Evolutionary conservation across 2,113 vertebrate genomes (phyloP).

Genomic region (Acrocephalus kingi): DNA sequence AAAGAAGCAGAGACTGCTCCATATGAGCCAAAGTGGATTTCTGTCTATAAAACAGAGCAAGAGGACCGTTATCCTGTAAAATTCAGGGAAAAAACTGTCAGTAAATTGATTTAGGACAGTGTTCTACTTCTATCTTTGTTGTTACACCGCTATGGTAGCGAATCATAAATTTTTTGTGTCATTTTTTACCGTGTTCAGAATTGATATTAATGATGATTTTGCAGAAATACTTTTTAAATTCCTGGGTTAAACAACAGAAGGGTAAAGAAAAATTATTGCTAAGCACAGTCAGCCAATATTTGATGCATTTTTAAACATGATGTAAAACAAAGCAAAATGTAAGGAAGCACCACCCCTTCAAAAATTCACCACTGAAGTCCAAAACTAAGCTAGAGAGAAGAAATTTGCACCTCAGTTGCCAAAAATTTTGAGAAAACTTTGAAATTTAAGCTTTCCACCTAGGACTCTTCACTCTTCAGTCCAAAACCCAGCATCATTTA

Average conservation of each 20-base stretch:
- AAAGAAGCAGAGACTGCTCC: neutral
- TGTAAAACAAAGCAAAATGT: neutral
- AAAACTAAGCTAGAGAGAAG: neutral
- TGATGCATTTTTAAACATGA: neutral
- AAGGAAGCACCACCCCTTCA: neutral
- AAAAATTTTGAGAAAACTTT: neutral
- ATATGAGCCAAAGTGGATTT: neutral
- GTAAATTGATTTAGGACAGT: neutral
- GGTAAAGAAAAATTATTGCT: neutral
- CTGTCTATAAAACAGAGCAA: neutral
- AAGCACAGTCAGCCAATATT: neutral
- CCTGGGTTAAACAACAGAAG: neutral
- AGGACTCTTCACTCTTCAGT: neutral
- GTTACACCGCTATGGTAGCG: accelerated
- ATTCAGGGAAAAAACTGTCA: neutral
- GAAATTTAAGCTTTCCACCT: neutral
- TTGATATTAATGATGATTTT: neutral
- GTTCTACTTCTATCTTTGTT: neutral
- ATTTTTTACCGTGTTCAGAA: neutral
- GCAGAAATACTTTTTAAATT: neutral
- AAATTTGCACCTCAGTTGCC: neutral
- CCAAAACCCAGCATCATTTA: neutral
- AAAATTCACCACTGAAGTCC: neutral
- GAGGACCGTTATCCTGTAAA: neutral
- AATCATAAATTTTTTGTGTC: neutral